Evolutionary conservation across 2,113 vertebrate genomes (phyloP), one percentile per base, ranked within the genome.

Genomic region (Engraulis encrasicolus): DNA sequence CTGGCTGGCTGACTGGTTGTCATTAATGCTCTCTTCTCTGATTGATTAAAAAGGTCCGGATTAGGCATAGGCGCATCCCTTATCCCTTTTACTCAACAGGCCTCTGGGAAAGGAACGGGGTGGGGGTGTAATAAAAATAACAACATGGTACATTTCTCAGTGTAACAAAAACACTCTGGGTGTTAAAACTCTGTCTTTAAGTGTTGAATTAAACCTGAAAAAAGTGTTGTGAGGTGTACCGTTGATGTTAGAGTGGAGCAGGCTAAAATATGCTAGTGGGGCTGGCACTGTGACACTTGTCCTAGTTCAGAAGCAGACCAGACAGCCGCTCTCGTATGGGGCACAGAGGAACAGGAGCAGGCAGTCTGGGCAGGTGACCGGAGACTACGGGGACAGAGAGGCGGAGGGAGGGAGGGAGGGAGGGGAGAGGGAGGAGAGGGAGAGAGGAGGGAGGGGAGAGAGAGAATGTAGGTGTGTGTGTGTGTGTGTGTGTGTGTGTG

Each of bases 291-390:
- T 52, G 40, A 82, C 74, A 45, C 58, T 79, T 50, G 84, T 38
- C 82, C 82, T 80, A 82, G 82, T 85, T 87, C 80, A n/a, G n/a
- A n/a, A n/a, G n/a, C 12, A 81, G 58, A n/a, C 40, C 78, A 78
- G 82, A 79, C 58, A 36, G 31, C 20, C 20, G n/a, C n/a, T n/a
- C n/a, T n/a, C n/a, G 77, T 34, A 48, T 80, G 37, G 81, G 58
- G 58, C 71, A n/a, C n/a, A n/a, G n/a, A n/a, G 78, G 34, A 27
- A 50, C 85, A 80, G 81, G 82, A 38, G 52, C 54, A 71, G 27
- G 36, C 66, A 78, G 37, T 80, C 83, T 74, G 38, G 52, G 27
- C 23, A 37, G 45, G 23, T 80, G 49, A 82, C 31, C 82, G 36
- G 7, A 71, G 61, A 31, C 61, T 71, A 14, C 34, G 61, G n/a